Evolutionary conservation across 2,888 invertebrate species (phyloP).

Genomic region (Choristoneura rosaceana): DNA sequence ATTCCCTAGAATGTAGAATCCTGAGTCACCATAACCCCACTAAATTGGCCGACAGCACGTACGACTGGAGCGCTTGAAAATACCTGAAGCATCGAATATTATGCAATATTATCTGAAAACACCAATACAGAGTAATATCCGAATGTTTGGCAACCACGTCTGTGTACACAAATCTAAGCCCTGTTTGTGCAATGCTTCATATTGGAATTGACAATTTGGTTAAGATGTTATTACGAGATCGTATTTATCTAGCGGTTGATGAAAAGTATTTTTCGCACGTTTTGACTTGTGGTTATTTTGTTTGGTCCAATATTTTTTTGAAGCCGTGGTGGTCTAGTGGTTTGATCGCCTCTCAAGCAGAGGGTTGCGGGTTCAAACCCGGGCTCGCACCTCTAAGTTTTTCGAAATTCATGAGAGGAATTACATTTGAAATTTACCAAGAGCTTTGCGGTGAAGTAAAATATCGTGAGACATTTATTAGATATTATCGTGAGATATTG

Average conservation of each 20-base stretch:
- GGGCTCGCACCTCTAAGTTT: no score
- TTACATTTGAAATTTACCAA: no score
- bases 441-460: no score
- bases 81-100: conserved; percentile 23
- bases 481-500: no score
- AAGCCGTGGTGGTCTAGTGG: no score
- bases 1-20: neutral
- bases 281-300: neutral
- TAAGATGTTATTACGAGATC: conserved; percentile 25
- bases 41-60: neutral
- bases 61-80: neutral
- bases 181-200: conserved; percentile 35
- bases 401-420: no score
- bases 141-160: conserved; percentile 22
- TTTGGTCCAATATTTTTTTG: neutral
- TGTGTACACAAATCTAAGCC: conserved; percentile 28
- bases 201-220: conserved; percentile 33
- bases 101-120: conserved; percentile 34
- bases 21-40: neutral
- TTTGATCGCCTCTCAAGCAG: no score
- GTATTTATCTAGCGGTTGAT: neutral
- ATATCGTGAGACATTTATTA: no score
- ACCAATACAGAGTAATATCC: conserved; percentile 24
- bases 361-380: no score
- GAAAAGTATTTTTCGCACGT: neutral